Evolutionary conservation across 2,888 invertebrate species (phyloP).

Genomic region (Choristoneura rosaceana): DNA sequence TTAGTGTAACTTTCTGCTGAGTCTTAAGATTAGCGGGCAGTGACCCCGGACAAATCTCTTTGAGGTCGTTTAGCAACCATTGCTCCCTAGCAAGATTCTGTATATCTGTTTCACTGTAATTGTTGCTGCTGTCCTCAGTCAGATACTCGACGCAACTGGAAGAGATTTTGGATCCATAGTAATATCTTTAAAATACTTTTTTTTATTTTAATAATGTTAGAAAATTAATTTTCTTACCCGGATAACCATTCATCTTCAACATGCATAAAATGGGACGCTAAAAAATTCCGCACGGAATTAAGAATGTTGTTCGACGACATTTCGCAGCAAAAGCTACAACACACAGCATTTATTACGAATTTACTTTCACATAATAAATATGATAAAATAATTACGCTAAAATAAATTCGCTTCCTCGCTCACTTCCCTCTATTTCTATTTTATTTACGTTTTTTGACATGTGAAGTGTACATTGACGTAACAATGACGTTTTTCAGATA

Average conservation of each 20-base stretch:
- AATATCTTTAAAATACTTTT: neutral
- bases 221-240: slow-evolving; percentile 59
- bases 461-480: neutral
- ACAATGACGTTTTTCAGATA: neutral
- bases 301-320: slow-evolving; percentile 52
- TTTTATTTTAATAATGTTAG: neutral
- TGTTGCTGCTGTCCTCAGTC: slow-evolving; percentile 69
- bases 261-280: slow-evolving; percentile 67
- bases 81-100: slow-evolving; percentile 86
- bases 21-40: slow-evolving; percentile 84
- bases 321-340: slow-evolving; percentile 22
- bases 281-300: slow-evolving; percentile 63
- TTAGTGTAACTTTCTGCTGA: slow-evolving; percentile 75
- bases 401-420: neutral
- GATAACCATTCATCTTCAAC: slow-evolving; percentile 74
- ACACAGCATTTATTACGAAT: slow-evolving; percentile 5
- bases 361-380: neutral
- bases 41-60: slow-evolving; percentile 86
- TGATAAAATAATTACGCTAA: neutral
- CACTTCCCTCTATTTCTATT: slow-evolving; percentile 35
- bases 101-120: slow-evolving; percentile 77
- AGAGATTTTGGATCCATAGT: neutral
- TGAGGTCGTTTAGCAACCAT: slow-evolving; percentile 88
- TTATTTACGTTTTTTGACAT: slow-evolving; percentile 32
- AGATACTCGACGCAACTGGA: slow-evolving; percentile 84